Evolutionary conservation across 1,140 invertebrate species (phyloP), one percentile per base, ranked within the genome.

Genomic region (Eupeodes corollae): DNA sequence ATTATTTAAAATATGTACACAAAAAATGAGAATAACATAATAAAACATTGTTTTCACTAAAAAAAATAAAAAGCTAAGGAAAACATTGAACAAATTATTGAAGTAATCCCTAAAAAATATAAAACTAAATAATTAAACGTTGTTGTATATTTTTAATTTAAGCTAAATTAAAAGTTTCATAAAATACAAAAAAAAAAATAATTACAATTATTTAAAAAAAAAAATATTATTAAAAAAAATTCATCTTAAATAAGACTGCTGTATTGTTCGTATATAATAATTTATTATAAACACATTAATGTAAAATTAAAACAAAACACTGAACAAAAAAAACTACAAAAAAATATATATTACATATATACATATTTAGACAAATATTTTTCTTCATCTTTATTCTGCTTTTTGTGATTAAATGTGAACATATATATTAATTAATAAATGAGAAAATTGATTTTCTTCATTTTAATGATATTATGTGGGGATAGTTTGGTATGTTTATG

Each of bases 171-270:
- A 26, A 26, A 26, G 21, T 26, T 26, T 26, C 21, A 26, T 26
- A 26, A 26, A 26, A 26, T 26, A n/a, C n/a, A n/a, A 40, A 40
- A 50, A 56, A 56, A 56, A 56, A 61, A 61, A 61, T 58, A 37
- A 14, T 5, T 5, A 37, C 11, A 14, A 18, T 14, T 41, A 41
- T 18, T 41, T 41, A 6, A 11, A 41, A 41, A 12, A 18, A 41
- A 41, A 41, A 41, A 41, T 18, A 41, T 15, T 19, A 18, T n/a
- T n/a, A 14, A 18, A 41, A 16, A 41, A 18, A 21, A 18, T 18
- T 62, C 59, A 61, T 64, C 58, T 61, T 65, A 66, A 56, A 66
- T 66, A 66, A 66, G 63, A 66, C 63, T 66, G 63, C 63, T 65
- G 63, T 65, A 65, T 66, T 65, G 60, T 66, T 65, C 62, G 60